Conservation (phyloP, 2,113 vertebrate species). For the Vulpes vulpes region DNA sequence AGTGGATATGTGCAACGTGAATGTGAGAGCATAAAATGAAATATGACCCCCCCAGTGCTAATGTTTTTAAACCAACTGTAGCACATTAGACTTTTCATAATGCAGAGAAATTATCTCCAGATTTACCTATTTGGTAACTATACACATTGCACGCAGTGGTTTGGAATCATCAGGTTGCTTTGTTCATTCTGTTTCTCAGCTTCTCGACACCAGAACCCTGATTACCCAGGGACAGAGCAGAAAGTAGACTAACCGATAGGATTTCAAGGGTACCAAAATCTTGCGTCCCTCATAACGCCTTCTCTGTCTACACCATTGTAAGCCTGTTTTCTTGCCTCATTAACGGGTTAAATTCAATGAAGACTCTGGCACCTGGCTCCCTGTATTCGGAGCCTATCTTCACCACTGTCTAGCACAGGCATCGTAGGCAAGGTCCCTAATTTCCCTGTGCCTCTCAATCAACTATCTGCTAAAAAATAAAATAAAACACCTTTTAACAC, state of each 20-base stretch:
- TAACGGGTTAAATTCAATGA: not conserved
- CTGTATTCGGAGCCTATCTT: not conserved
- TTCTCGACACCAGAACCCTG: not conserved
- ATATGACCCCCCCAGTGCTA: not conserved
- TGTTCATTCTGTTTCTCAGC: not conserved
- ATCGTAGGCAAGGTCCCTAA: not conserved
- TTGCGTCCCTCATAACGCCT: not conserved
- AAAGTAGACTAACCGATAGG: not conserved
- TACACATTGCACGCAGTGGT: not conserved
- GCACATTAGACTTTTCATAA: not conserved
- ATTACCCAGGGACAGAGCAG: not conserved
- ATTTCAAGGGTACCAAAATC: not conserved
- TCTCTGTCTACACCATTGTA: not conserved
- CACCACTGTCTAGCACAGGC: not conserved
- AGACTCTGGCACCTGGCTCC: not conserved
- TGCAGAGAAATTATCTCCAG: not conserved
- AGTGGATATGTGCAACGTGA: not conserved
- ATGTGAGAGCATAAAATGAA: not conserved
- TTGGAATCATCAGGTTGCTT: not conserved
- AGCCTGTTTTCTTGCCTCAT: not conserved
- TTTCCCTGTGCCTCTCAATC: not conserved
- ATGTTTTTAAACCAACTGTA: not conserved
- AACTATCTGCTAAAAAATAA: not conserved
- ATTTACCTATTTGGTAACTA: not conserved
- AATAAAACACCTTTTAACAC: not conserved